Base-by-base conservation (phyloP, 2,113 vertebrate genomes). In the Pterocles burchelli region DNA sequence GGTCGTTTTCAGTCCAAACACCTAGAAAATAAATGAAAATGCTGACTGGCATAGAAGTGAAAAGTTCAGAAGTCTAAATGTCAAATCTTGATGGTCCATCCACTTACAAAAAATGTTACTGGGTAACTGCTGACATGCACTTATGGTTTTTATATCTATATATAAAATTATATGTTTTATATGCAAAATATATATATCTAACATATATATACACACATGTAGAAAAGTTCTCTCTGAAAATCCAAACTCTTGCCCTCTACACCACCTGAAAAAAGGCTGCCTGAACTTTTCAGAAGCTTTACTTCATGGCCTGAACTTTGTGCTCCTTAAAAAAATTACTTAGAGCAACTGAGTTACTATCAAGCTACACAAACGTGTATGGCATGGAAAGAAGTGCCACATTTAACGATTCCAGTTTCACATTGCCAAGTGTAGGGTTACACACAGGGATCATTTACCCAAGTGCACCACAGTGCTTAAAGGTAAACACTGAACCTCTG, bases 181-280 rank as follows among this genome's bases (percentile, higher is more conserved):
- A 8, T 26, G 24, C 28, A 21, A 9, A 61, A 22, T 29, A 46
- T 2, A 2, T 55, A 52, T 19, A n/a, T n/a, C n/a, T n/a, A 58
- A 46, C 1, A 43, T 4, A 45, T 12, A 65, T 2, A 73, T 1
- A 33, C 0, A 45, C 2, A 75, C 4, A 52, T 3, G 20, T 0
- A 67, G 57, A 68, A 67, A 63, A 52, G 17, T 18, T 78, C 11
- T 75, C 31, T 74, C 57, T 70, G 72, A 68, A 91, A 91, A 84
- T 24, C 17, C 45, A 54, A 68, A 74, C 16, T 57, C 21, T 17
- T 82, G 71, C 25, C 13, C 18, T 61, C 24, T 81, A 2, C 9
- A 36, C 36, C 43, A 66, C 13, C 19, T 74, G 74, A 58, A 71
- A 70, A 91, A 55, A 63, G 7, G n/a, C 55, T 88, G 17, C 13